phyloP scores from a whole-genome alignment of 2,797 vertebrate species.

The Synanceia verrucosa region DNA sequence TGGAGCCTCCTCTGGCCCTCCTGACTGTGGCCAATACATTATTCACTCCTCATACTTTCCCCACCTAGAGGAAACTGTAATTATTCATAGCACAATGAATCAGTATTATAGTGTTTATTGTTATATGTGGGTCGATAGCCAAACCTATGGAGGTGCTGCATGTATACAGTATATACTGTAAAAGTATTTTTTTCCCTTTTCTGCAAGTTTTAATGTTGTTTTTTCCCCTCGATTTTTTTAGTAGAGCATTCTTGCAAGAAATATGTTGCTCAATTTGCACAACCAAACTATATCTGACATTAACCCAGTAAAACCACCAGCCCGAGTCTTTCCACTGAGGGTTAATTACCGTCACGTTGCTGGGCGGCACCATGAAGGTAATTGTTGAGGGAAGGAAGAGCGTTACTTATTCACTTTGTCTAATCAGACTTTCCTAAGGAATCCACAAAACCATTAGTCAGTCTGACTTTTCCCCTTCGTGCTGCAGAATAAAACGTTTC shows the following conservation, averaged over 20 bases:
- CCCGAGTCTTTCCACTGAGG: conserved; percentile 13
- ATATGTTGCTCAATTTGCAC: not conserved
- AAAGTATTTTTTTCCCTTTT: too few relatives aligned
- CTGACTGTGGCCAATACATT: too few relatives aligned
- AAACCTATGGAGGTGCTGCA: too few relatives aligned
- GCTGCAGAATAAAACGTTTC: conserved; percentile 1
- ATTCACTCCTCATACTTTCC: too few relatives aligned
- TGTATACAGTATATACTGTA: too few relatives aligned
- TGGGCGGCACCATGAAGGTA: conserved; percentile 37
- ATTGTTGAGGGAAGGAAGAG: conserved; percentile 47
- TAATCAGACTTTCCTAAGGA: conserved; percentile 48
- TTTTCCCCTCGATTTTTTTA: not conserved
- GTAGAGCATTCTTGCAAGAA: not conserved
- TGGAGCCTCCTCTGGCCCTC: too few relatives aligned
- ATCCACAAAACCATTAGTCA: conserved; percentile 14
- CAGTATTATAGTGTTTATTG: too few relatives aligned
- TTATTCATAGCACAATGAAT: too few relatives aligned
- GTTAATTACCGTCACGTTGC: conserved; percentile 47
- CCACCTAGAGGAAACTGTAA: too few relatives aligned
- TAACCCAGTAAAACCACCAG: conserved; percentile 10
- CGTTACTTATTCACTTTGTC: conserved; percentile 58
- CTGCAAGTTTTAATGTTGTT: not conserved
- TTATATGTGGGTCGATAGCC: too few relatives aligned
- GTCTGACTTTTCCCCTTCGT: conserved; percentile 3
- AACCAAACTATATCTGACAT: not conserved